Evolutionary conservation across 2,113 vertebrate genomes (phyloP).

Genomic region (Ceyx melanurus): DNA sequence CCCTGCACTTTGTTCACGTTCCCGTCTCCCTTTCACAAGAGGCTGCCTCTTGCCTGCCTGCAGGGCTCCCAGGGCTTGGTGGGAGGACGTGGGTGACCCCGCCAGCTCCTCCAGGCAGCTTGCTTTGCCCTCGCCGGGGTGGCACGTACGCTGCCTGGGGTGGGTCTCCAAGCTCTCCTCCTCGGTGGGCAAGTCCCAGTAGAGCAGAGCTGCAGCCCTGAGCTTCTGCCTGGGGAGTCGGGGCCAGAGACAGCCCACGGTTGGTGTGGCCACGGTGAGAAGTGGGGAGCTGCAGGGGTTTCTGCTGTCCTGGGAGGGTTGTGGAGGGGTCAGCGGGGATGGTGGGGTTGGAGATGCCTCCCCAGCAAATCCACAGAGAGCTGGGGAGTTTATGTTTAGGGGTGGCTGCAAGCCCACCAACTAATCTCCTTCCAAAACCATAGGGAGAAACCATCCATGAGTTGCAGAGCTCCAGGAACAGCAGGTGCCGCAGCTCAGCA

Average conservation of each 20-base stretch:
- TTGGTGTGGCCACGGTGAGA: background rate
- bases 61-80: background rate
- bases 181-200: background rate
- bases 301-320: background rate
- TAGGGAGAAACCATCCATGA: background rate
- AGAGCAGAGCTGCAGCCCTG: background rate
- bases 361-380: background rate
- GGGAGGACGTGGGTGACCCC: background rate
- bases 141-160: background rate
- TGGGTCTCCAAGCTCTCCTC: background rate
- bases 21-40: conserved; percentile 46
- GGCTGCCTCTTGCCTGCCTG: conserved; percentile 53
- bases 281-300: background rate
- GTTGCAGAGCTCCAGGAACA: background rate
- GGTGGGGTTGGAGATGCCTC: background rate
- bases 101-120: background rate
- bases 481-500: background rate
- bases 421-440: background rate
- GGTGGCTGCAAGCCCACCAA: background rate
- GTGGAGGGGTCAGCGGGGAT: background rate
- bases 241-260: background rate
- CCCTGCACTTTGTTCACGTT: conserved; percentile 29
- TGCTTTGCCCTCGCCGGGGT: background rate
- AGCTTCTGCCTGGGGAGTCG: background rate
- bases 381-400: background rate